Base-by-base conservation (phyloP, 1,140 invertebrate species). In the Tyrophagus putrescentiae region DNA sequence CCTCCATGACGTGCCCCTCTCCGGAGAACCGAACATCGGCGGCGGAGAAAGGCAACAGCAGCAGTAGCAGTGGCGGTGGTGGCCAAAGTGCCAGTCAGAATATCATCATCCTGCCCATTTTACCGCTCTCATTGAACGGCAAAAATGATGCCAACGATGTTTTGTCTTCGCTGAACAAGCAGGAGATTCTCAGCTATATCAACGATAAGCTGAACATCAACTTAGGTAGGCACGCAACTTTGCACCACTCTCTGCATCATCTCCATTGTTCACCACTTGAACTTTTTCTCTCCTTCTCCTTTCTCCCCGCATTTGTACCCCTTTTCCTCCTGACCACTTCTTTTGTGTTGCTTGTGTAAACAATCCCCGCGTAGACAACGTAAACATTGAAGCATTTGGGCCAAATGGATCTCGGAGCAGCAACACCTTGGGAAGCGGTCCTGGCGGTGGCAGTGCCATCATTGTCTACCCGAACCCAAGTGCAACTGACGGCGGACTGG, bases 101-200 rank as follows among this genome's bases (percentile, higher is more conserved):
- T 21, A 48, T 48, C 23, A 48, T 48, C 45, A 48, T 48, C 9
- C 21, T 48, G 18, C 45, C 45, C 23, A 48, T 48, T 29, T 48
- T 48, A 48, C 45, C 45, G 9, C 18, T 48, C 7, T 48, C 45
- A 21, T 21, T 48, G 45, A 18, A 18, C 31, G 18, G 18, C 31
- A 21, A 48, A 7, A 48, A 48, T 9, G 45, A 18, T 21, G 36
- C 45, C 7, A 48, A 21, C 45, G 45, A 48, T 48, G 7, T 48
- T 13, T 25, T 48, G 31, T 48, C 45, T 25, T 48, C 45, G 9
- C 18, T 48, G 7, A 48, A 48, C 31, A 48, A 48, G 45, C 7
- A 48, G 7, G 45, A 48, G 7, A 48, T 48, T 21, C 23, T 48
- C 45, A 48, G 18, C 31, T 48, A 48, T 21, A 48, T 48, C 18